A percentile compares a stretch with the other conserved stretches of the same genome.
Evolutionary conservation across 2,888 invertebrate species (phyloP).

Genomic region (Ennomos fuscantarius): DNA sequence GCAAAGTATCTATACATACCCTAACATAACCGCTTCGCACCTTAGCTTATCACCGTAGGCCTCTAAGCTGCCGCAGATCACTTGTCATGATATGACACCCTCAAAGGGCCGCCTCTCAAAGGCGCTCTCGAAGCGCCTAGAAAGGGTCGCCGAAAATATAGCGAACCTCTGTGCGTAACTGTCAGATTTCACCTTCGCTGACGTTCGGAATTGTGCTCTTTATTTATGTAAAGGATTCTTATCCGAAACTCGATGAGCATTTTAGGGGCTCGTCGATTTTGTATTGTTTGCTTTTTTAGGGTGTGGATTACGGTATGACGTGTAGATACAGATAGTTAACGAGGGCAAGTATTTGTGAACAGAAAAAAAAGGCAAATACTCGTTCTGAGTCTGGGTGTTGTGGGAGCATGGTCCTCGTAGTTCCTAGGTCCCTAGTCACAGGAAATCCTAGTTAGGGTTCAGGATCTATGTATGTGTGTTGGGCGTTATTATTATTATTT

Average conservation of each 20-base stretch:
- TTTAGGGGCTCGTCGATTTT: slow-evolving; percentile 11
- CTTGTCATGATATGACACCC: slow-evolving; percentile 42
- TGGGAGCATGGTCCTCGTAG: no score
- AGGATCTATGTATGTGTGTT: no score
- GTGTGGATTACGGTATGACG: no score
- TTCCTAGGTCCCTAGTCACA: no score
- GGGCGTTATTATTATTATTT: no score
- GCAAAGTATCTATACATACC: neutral
- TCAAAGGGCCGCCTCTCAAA: slow-evolving; percentile 35
- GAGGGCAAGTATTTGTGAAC: no score
- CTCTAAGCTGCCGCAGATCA: slow-evolving; percentile 37
- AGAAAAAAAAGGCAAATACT: no score
- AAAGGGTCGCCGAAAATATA: slow-evolving; percentile 34
- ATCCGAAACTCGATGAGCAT: slow-evolving; percentile 18
- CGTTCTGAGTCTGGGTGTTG: no score
- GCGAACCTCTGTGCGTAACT: slow-evolving; percentile 24
- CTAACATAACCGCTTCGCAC: slow-evolving; percentile 19
- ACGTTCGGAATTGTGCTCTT: slow-evolving; percentile 21
- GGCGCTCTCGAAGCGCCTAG: slow-evolving; percentile 20
- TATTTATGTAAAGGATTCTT: slow-evolving; percentile 29
- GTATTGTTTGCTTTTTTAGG: slow-evolving; percentile 1
- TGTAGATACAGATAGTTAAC: no score
- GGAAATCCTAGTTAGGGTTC: no score
- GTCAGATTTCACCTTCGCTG: slow-evolving; percentile 31
- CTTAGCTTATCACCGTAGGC: slow-evolving; percentile 26